Conservation (phyloP, 30 jellyfish, hydroid and myxozoan species). For the Mastigias papua region DNA sequence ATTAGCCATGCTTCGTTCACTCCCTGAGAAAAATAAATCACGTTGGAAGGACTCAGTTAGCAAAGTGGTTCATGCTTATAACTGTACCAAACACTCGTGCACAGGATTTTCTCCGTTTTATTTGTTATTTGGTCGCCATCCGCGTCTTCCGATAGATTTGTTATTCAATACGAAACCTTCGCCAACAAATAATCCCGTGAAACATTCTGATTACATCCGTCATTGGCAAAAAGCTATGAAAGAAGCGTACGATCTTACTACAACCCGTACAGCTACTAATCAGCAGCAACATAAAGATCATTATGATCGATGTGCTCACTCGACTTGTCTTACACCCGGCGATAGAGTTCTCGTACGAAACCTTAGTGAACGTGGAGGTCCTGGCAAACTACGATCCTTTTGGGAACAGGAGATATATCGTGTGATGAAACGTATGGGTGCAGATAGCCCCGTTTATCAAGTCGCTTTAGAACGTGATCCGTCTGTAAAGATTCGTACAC, state of each 20-base stretch:
- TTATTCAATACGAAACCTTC: constrained; percentile 4
- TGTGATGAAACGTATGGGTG: constrained; percentile 5
- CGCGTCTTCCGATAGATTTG: constrained; percentile 27
- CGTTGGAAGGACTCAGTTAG: constrained; percentile 14
- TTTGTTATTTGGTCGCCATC: constrained; percentile 20
- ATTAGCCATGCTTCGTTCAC: too few relatives aligned
- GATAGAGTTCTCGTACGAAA: constrained; percentile 10
- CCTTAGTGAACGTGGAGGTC: constrained; percentile 13
- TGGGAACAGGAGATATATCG: constrained; percentile 24
- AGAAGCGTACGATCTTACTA: constrained; percentile 24
- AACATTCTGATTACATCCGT: neutral
- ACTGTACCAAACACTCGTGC: constrained; percentile 6
- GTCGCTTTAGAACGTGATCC: neutral
- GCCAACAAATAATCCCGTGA: neutral
- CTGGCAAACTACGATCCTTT: constrained; percentile 23
- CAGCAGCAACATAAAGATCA: neutral
- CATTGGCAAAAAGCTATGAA: constrained; percentile 27
- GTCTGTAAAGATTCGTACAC: constrained; percentile 1
- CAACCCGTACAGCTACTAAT: constrained; percentile 1
- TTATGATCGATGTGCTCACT: neutral
- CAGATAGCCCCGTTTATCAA: constrained; percentile 4
- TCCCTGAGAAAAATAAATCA: constrained; percentile 20
- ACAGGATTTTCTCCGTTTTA: constrained; percentile 18
- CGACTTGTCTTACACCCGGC: neutral
- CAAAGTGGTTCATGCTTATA: constrained; percentile 9